phyloP scores from a whole-genome alignment of 2,888 invertebrate genomes.

The Nasonovia ribisnigri region DNA sequence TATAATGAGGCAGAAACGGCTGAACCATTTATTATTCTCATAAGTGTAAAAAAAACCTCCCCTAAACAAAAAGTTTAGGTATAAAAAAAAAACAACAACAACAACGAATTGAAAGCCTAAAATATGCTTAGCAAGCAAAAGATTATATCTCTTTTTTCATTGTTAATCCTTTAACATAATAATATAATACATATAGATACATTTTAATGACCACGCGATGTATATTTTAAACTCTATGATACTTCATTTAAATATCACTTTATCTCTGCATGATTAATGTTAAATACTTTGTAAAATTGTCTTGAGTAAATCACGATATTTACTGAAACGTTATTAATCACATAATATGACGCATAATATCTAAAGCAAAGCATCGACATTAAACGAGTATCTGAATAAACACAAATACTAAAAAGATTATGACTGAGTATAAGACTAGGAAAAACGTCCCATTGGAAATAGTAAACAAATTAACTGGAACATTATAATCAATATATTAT shows the following conservation, averaged over 20 bases:
- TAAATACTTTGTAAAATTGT: neutral
- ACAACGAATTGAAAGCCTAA: neutral
- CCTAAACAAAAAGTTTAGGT: neutral
- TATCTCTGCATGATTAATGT: neutral
- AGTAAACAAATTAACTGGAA: neutral
- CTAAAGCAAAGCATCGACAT: neutral
- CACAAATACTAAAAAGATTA: neutral
- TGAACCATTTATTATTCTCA: neutral
- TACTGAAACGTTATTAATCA: neutral
- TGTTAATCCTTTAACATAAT: neutral
- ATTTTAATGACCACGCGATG: slow-evolving; percentile 7
- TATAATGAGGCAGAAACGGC: neutral
- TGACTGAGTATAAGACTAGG: neutral
- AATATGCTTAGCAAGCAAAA: neutral
- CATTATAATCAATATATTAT: neutral
- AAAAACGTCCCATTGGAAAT: neutral
- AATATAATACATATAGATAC: neutral
- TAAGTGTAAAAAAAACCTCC: neutral
- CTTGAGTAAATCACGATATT: neutral
- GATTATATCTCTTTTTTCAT: neutral
- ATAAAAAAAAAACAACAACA: slow-evolving; percentile 6
- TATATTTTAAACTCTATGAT: neutral
- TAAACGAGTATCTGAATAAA: neutral
- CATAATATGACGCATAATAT: neutral
- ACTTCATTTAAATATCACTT: neutral